Conservation (phyloP, 2,888 invertebrate species). For the Reticulitermes lucifugus region DNA sequence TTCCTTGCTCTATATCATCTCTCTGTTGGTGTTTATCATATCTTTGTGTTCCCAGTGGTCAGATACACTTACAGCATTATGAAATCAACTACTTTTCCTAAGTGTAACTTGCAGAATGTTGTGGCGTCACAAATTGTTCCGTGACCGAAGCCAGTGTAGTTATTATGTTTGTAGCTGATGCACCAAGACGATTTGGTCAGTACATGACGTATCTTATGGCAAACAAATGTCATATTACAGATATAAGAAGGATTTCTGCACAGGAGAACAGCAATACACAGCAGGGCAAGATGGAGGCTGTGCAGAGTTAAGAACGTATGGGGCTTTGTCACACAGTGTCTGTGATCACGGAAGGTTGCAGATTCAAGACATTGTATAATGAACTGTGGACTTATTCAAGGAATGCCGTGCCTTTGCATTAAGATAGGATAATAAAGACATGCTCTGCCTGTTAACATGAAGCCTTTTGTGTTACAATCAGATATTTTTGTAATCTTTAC, state of each 20-base stretch:
- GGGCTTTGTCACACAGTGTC: neutral
- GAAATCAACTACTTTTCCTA: no score
- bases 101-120: no score
- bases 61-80: no score
- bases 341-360: neutral
- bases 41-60: no score
- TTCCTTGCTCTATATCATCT: no score
- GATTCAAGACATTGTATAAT: neutral
- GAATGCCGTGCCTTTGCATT: constrained; percentile 9
- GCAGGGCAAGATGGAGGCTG: neutral
- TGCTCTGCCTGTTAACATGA: constrained; percentile 12
- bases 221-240: neutral
- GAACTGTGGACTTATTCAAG: neutral
- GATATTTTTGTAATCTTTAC: constrained; percentile 28
- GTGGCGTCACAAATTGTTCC: no score
- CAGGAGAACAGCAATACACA: neutral
- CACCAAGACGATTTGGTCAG: no score
- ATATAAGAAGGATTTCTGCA: neutral
- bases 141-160: no score
- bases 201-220: neutral
- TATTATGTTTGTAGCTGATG: no score
- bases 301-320: neutral
- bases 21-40: no score
- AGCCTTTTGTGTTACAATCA: neutral
- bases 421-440: constrained; percentile 18